Evolutionary conservation across 2,113 vertebrate genomes (phyloP), one percentile per base, ranked within the genome.

Genomic region (Gobiocypris rarus): DNA sequence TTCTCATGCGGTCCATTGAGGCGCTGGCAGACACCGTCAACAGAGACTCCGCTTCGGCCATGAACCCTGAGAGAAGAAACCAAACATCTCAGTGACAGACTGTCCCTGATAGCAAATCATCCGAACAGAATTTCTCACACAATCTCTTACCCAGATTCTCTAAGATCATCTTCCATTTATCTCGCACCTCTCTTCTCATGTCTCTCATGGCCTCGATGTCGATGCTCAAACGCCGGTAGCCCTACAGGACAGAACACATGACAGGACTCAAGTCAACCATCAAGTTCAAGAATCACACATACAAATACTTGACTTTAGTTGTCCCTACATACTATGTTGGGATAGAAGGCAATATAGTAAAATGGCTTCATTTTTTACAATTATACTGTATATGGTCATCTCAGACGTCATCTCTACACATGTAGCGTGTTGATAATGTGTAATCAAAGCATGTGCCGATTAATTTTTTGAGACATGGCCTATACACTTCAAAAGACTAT

Each of bases 121-220:
- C 19, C 19, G 34, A 70, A 11, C 67, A n/a, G 1, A 2, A 70
- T 70, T 19, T 70, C 67, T 70, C 34, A n/a, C 19, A n/a, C 19
- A 2, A 70, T 5, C 67, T 70, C 82, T 87, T 88, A 96, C 96
- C 95, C 15, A 96, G 85, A 82, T 94, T 94, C 86, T 96, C 95
- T 80, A 96, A 86, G 78, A 96, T 85, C 1, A 92, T 90, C 89
- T 92, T 94, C 95, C 96, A 96, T 50, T 94, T 94, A 56, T 95
- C 96, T 81, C 94, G 84, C 83, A 96, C 93, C 67, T 95, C 95
- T 75, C 93, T 90, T 8, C 95, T 93, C 1, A 94, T 92, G 19
- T 96, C 94, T 85, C 95, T 93, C 91, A 94, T 94, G 83, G 94
- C 94, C 58, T 95, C 93, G 2, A 96, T 96, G 89, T 95, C 95